These are phyloP conservation scores for Semotilus atromaculatus DNA, from an alignment of 2,797 vertebrate genomes.

Conservation along the genomic window DNA sequence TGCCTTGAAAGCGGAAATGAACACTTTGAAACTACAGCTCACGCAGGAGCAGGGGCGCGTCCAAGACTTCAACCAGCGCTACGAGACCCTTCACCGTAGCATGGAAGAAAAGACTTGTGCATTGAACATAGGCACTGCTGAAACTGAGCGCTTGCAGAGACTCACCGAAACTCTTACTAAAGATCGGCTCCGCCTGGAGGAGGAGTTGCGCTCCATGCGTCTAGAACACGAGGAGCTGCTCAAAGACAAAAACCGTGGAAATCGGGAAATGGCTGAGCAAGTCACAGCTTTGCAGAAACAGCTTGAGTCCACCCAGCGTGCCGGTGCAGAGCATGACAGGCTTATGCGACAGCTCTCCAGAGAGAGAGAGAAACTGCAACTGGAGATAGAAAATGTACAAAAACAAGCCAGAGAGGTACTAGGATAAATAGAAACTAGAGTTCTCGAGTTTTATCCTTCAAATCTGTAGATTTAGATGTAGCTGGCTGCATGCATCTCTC, in stretches of 20 bases:
- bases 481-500: conserved; percentile 54
- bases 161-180: conserved; percentile 87
- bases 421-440: conserved; percentile 55
- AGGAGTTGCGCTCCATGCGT: conserved; percentile 82
- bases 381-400: conserved; percentile 95
- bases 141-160: conserved; percentile 84
- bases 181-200: conserved; percentile 87
- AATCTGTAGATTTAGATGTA: conserved; percentile 55
- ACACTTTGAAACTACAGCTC: conserved; percentile 83
- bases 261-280: conserved; percentile 81
- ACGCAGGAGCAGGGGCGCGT: conserved; percentile 85
- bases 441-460: conserved; percentile 31
- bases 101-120: conserved; percentile 87
- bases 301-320: conserved; percentile 86
- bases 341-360: conserved; percentile 92
- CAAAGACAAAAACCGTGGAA: conserved; percentile 78
- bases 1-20: conserved; percentile 79
- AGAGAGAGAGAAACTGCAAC: conserved; percentile 94
- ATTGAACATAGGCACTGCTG: conserved; percentile 82
- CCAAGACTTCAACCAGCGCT: conserved; percentile 83
- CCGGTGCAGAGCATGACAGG: conserved; percentile 85
- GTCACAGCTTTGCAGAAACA: conserved; percentile 87
- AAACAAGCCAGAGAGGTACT: conserved; percentile 95
- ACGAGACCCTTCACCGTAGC: conserved; percentile 84
- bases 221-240: conserved; percentile 83